phyloP scores from a whole-genome alignment of 2,797 vertebrate species.

The Euphonia xanthogaster region DNA sequence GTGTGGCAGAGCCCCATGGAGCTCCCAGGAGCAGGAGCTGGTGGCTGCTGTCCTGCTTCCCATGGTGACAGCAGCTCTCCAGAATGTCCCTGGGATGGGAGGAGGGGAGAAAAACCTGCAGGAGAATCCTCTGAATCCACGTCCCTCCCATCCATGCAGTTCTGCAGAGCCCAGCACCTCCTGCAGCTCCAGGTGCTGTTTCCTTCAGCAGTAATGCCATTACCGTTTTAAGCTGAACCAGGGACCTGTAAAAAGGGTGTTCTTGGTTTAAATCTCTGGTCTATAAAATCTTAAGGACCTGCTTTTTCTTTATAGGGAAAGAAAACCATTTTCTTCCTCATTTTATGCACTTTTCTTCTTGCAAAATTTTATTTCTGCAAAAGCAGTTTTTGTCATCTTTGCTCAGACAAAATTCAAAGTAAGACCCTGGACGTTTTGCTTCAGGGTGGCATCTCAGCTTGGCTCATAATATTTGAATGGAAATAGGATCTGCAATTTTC shows the following conservation, averaged over 20 bases:
- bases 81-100: not conserved
- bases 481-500: not conserved
- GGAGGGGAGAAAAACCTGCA: not conserved
- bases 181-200: not conserved
- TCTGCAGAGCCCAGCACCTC: not conserved
- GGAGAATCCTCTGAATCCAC: rapidly evolving
- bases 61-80: not conserved
- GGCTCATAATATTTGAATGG: not conserved
- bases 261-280: conserved; percentile 16
- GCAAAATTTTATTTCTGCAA: not conserved
- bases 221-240: not conserved
- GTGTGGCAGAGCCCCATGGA: rapidly evolving
- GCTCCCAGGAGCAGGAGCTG: not conserved
- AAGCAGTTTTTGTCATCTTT: not conserved
- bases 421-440: not conserved
- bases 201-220: not conserved
- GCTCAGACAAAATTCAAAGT: not conserved
- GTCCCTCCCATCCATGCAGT: not conserved
- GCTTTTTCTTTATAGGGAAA: conserved; percentile 5
- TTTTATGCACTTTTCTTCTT: conserved; percentile 14
- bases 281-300: conserved; percentile 27
- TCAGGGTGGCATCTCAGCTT: not conserved
- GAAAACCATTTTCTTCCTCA: conserved; percentile 11
- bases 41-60: rapidly evolving
- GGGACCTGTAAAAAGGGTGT: conserved; percentile 13